phyloP scores from a whole-genome alignment of 2,797 vertebrate species.

The Eulemur coronatus region DNA sequence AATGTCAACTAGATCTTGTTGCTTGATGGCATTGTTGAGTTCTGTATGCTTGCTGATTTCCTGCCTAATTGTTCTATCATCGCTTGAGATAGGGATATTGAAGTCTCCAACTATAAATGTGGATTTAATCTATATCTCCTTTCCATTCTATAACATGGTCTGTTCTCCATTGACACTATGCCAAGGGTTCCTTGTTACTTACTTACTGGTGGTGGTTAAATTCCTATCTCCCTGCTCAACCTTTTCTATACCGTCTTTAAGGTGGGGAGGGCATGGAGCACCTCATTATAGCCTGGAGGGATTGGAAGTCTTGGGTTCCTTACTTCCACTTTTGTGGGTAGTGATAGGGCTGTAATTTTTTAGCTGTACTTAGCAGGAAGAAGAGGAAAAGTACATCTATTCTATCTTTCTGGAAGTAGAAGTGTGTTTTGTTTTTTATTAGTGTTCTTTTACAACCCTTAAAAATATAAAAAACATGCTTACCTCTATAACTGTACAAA shows the following conservation, averaged over 20 bases:
- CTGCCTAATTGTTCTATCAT: background rate
- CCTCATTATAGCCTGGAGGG: background rate
- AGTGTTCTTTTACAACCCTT: background rate
- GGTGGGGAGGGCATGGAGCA: background rate
- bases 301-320: background rate
- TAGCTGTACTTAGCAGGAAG: background rate
- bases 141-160: background rate
- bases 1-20: background rate
- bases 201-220: background rate
- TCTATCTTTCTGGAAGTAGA: background rate
- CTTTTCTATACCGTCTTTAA: background rate
- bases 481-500: background rate
- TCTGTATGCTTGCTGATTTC: background rate
- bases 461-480: background rate
- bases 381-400: background rate
- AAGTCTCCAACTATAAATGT: background rate
- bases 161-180: background rate
- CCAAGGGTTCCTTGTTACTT: background rate
- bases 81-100: background rate
- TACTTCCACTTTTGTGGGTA: background rate
- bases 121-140: background rate
- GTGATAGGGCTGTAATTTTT: background rate
- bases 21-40: background rate
- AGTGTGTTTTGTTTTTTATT: background rate
- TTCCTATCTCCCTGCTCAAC: background rate